Evolutionary conservation across 1,140 invertebrate genomes (phyloP), one percentile per base, ranked within the genome.

Genomic region (Psix sp.): DNA sequence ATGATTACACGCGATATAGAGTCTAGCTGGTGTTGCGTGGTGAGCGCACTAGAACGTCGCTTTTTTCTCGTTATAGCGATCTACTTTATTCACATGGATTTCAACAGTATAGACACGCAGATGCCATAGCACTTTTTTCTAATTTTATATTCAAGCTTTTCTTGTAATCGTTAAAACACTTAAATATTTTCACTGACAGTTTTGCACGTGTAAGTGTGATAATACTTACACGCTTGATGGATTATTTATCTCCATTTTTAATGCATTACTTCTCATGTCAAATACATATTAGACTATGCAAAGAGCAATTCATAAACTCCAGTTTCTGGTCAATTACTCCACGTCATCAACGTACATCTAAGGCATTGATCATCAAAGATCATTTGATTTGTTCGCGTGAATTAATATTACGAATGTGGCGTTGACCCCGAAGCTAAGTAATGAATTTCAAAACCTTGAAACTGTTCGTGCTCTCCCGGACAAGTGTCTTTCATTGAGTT

Each of bases 311-410:
- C 48, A 49, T 42, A 36, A 68, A 66, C 46, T 62, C 54, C 74
- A 77, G 65, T 78, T 76, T 77, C 67, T 73, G 57, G 66, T 74
- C 76, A 77, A 83, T 83, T 80, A 83, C 74, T 83, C 74, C 66
- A 78, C 73, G 80, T 82, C 80, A 77, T 77, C 72, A 59, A 70
- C 66, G 76, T 72, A 49, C 33, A 66, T 63, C 68, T 43, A 43
- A 73, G 62, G 68, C 78, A 77, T 82, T 74, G 79, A 82, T 83
- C 82, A 83, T 74, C 73, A 45, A 49, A 48, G 49, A 46, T 60
- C 49, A 76, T 78, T 71, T 62, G 70, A 80, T 78, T 68, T 62
- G 63, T 59, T 77, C 43, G 54, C 56, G 33, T 21, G 49, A 43
- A 71, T 71, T 57, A 48, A 56, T 71, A 62, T 62, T 62, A 45